phyloP scores from a whole-genome alignment of 2,113 vertebrate species.

The Oryzias curvinotus region DNA sequence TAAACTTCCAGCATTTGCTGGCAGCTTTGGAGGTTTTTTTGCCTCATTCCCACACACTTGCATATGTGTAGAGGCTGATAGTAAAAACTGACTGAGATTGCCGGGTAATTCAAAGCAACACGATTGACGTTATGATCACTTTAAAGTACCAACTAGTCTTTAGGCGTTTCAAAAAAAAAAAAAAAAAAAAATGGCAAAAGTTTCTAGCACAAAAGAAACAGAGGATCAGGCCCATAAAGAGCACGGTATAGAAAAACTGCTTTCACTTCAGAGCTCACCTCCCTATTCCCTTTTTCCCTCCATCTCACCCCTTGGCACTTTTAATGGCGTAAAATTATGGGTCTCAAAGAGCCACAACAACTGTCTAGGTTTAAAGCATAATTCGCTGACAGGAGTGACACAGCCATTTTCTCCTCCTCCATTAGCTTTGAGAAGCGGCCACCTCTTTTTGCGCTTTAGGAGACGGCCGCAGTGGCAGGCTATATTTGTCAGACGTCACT shows the following conservation, averaged over 20 bases:
- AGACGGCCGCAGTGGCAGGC: slow-evolving; percentile 54
- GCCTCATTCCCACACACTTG: slow-evolving; percentile 48
- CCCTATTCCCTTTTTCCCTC: slow-evolving; percentile 58
- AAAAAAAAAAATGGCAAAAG: slow-evolving; percentile 83
- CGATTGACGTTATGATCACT: slow-evolving; percentile 97
- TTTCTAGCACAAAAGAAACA: slow-evolving; percentile 81
- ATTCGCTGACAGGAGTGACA: slow-evolving; percentile 82
- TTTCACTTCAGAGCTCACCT: slow-evolving; percentile 52
- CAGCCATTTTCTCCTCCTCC: slow-evolving; percentile 76
- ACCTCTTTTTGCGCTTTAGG: slow-evolving; percentile 69
- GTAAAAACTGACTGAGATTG: slow-evolving; percentile 88
- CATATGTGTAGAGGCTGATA: slow-evolving; percentile 75
- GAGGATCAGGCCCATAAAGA: slow-evolving; percentile 80
- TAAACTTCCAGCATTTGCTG: no score
- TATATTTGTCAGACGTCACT: slow-evolving; percentile 63
- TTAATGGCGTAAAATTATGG: slow-evolving; percentile 88
- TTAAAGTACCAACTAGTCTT: slow-evolving; percentile 90
- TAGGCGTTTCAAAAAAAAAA: slow-evolving; percentile 81
- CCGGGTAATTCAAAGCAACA: slow-evolving; percentile 90
- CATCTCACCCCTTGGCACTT: slow-evolving; percentile 68
- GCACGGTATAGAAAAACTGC: slow-evolving; percentile 63
- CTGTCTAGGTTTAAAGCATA: slow-evolving; percentile 83
- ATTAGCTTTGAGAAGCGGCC: slow-evolving; percentile 63
- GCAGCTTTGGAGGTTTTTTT: no score
- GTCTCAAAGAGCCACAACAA: slow-evolving; percentile 81